A percentile compares a stretch with the other conserved stretches of the same genome.
Evolutionary conservation across 2,113 vertebrate genomes (phyloP).

Genomic region (Eleginops maclovinus): DNA sequence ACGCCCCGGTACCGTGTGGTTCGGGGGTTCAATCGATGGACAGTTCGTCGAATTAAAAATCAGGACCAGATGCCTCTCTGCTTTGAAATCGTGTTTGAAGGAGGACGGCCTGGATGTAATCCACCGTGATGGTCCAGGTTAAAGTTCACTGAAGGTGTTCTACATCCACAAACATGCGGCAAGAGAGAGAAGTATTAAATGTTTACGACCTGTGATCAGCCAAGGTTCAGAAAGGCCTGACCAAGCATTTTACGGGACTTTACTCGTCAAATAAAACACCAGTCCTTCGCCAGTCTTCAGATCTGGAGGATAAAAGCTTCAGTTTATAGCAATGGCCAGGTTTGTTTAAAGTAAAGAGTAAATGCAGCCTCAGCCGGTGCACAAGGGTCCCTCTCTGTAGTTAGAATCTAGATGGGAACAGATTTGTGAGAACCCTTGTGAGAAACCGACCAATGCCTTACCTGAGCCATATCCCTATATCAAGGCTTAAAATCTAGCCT

Average conservation of each 20-base stretch:
- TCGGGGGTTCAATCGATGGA: constrained; percentile 34
- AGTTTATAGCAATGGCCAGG: neutral
- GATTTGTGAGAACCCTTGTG: no score
- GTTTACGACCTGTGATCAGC: constrained; percentile 6
- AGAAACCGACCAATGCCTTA: no score
- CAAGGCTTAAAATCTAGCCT: no score
- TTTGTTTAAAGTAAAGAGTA: neutral
- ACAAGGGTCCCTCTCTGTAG: no score
- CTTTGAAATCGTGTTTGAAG: constrained; percentile 25
- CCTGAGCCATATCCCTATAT: no score
- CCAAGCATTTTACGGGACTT: neutral
- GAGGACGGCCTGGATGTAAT: constrained; percentile 2
- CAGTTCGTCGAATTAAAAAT: constrained; percentile 43
- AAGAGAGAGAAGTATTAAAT: neutral
- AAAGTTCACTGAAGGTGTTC: neutral
- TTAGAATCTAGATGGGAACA: no score
- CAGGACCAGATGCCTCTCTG: constrained; percentile 47
- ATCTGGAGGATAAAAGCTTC: neutral
- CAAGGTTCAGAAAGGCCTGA: constrained; percentile 17
- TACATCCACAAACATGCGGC: neutral
- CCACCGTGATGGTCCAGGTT: constrained; percentile 24
- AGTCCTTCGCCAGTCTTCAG: neutral
- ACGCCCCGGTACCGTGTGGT: constrained; percentile 25
- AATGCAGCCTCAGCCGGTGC: no score
- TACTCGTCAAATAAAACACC: constrained; percentile 10